Conservation (phyloP, 2,113 vertebrate species). For the Podocnemis expansa region DNA sequence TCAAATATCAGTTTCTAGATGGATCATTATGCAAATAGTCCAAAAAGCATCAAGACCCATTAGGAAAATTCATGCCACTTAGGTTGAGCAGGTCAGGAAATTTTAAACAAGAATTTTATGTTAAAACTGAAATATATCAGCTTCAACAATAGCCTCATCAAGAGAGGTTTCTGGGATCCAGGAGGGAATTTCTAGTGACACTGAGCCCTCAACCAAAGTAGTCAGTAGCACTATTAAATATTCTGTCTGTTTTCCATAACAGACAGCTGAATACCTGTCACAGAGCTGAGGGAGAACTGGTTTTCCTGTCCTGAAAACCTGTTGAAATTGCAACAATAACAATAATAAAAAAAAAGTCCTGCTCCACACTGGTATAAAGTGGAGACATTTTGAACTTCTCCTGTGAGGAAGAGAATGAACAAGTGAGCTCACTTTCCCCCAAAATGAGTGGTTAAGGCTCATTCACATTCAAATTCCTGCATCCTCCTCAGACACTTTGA, state of each 20-base stretch:
- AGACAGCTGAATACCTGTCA: background rate
- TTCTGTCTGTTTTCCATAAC: background rate
- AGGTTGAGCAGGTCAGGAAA: background rate
- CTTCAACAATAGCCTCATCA: no score
- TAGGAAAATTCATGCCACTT: background rate
- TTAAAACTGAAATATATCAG: no score
- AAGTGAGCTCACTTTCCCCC: background rate
- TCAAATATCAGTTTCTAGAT: background rate
- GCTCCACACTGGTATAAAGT: background rate
- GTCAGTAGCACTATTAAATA: background rate
- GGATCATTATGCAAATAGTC: background rate
- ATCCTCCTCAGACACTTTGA: no score
- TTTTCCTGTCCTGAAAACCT: background rate
- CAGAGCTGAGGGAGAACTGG: background rate
- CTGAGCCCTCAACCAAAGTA: background rate
- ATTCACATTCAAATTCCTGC: background rate
- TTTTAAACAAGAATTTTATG: no score
- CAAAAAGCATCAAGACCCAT: slow-evolving; percentile 3
- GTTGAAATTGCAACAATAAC: background rate
- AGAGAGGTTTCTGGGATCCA: no score
- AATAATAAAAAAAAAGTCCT: background rate
- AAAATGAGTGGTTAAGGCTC: background rate
- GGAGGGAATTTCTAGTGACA: no score
- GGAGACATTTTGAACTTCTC: background rate
- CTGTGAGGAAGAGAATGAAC: background rate